Evolutionary conservation across 2,113 vertebrate genomes (phyloP).

Genomic region (Onychostoma macrolepis): DNA sequence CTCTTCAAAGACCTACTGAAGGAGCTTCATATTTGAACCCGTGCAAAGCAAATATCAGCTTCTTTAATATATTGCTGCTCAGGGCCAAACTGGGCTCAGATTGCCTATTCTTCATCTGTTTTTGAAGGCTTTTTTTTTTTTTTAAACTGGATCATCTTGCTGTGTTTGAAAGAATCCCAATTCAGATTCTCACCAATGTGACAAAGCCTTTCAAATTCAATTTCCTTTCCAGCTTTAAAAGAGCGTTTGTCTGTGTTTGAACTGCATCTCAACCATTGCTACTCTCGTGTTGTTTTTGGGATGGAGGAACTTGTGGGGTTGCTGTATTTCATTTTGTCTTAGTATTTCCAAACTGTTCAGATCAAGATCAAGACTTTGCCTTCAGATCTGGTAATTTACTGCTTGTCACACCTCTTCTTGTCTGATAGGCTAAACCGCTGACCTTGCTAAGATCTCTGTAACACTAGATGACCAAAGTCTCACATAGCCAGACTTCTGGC

Average conservation of each 20-base stretch:
- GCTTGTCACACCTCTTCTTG: background rate
- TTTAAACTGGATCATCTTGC: conserved; percentile 14
- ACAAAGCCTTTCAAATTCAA: conserved; percentile 45
- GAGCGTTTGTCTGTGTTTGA: conserved; percentile 9
- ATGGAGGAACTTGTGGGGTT: background rate
- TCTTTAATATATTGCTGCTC: conserved; percentile 18
- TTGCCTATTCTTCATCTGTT: background rate
- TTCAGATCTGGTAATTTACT: background rate
- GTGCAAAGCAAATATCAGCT: conserved; percentile 25
- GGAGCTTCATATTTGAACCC: conserved; percentile 9
- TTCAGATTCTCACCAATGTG: conserved; percentile 36
- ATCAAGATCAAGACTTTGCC: background rate
- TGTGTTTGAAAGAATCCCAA: conserved; percentile 34
- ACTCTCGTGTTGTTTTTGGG: background rate
- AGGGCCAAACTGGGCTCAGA: background rate
- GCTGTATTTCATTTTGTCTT: background rate
- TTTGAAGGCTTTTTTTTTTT: background rate
- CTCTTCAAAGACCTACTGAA: conserved; percentile 21
- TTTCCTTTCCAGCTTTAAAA: conserved; percentile 58
- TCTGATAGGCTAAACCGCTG: background rate
- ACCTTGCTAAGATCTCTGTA: background rate
- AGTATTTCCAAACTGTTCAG: background rate
- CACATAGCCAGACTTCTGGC: conserved; percentile 4
- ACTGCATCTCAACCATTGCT: background rate
- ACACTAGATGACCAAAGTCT: background rate